These are phyloP conservation scores for Pseudachorutes palmiensis DNA, from an alignment of 1,140 invertebrate species.

Conservation along the genomic window DNA sequence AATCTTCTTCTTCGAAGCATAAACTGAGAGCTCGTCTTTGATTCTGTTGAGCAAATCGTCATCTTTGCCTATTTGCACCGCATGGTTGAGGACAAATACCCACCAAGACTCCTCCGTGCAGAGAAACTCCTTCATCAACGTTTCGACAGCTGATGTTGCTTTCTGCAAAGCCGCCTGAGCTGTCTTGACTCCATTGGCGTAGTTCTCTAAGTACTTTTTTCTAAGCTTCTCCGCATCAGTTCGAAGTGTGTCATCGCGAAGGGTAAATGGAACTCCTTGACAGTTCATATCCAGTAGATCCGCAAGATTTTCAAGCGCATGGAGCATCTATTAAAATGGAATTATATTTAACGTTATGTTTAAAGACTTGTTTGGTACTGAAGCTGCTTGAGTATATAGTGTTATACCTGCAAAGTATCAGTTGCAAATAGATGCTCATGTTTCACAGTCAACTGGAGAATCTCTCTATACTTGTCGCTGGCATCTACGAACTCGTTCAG, in stretches of 20 bases:
- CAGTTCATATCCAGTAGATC: slow-evolving; percentile 45
- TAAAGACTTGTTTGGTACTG: neutral
- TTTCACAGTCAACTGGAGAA: slow-evolving; percentile 50
- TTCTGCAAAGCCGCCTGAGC: slow-evolving; percentile 28
- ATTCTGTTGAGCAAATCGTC: slow-evolving; percentile 44
- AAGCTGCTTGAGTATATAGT: neutral
- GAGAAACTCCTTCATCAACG: slow-evolving; percentile 28
- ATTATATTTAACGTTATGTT: neutral
- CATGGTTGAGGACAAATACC: slow-evolving; percentile 40
- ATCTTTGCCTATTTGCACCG: slow-evolving; percentile 36
- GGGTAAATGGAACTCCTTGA: slow-evolving; percentile 45
- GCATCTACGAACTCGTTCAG: slow-evolving; percentile 49
- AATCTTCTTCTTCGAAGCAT: slow-evolving; percentile 24
- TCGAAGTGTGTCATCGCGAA: slow-evolving; percentile 48
- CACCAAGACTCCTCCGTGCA: slow-evolving; percentile 41
- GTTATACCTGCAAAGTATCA: slow-evolving; percentile 49
- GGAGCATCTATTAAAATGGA: slow-evolving; percentile 49
- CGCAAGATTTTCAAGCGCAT: slow-evolving; percentile 59
- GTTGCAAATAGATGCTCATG: slow-evolving; percentile 49
- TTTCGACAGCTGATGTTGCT: slow-evolving; percentile 39
- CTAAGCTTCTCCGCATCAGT: slow-evolving; percentile 50
- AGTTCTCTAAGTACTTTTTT: slow-evolving; percentile 54
- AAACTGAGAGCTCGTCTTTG: slow-evolving; percentile 43
- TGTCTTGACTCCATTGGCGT: slow-evolving; percentile 38
- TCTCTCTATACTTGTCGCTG: slow-evolving; percentile 53